A percentile compares a stretch with the other conserved stretches of the same genome.
Conservation (phyloP, 1,140 invertebrate species). For the Drosophila baimaii region DNA sequence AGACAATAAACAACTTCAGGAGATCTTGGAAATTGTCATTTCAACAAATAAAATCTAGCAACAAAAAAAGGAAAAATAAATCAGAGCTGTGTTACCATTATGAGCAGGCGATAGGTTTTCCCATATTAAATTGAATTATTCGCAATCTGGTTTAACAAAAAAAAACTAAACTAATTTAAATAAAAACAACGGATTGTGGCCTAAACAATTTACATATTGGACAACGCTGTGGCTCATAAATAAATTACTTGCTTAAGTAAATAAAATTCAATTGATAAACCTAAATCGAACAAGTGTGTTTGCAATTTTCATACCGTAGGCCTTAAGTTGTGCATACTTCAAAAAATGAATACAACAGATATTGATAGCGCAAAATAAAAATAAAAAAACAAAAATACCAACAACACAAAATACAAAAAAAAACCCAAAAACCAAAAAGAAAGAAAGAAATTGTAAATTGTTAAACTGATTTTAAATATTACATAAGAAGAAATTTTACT, state of each 20-base stretch:
- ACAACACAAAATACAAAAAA: conserved; percentile 11
- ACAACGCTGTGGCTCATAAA: conserved; percentile 41
- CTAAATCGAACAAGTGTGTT: conserved; percentile 44
- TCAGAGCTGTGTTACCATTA: conserved; percentile 72
- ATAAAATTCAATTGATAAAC: conserved; percentile 25
- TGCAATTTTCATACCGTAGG: conserved; percentile 77
- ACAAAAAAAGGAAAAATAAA: conserved; percentile 37
- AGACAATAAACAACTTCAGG: conserved; percentile 66
- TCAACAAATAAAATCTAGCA: conserved; percentile 37
- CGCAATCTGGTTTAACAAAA: conserved; percentile 29
- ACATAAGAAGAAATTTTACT: conserved; percentile 74
- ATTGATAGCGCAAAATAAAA: conserved; percentile 50
- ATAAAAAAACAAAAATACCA: conserved; percentile 32
- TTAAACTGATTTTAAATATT: conserved; percentile 82
- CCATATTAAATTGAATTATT: conserved; percentile 55
- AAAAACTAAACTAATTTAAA: not conserved
- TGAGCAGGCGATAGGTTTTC: conserved; percentile 67
- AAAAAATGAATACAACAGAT: conserved; percentile 43
- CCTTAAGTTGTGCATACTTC: conserved; percentile 77
- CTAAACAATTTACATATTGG: conserved; percentile 50
- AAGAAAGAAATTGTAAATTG: conserved; percentile 70
- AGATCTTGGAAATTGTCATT: conserved; percentile 71
- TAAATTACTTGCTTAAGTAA: conserved; percentile 41
- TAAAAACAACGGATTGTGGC: conserved; percentile 24
- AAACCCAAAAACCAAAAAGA: conserved; percentile 1